Base-by-base conservation (phyloP, 2,113 vertebrate genomes). In the Pseudopipra pipra region DNA sequence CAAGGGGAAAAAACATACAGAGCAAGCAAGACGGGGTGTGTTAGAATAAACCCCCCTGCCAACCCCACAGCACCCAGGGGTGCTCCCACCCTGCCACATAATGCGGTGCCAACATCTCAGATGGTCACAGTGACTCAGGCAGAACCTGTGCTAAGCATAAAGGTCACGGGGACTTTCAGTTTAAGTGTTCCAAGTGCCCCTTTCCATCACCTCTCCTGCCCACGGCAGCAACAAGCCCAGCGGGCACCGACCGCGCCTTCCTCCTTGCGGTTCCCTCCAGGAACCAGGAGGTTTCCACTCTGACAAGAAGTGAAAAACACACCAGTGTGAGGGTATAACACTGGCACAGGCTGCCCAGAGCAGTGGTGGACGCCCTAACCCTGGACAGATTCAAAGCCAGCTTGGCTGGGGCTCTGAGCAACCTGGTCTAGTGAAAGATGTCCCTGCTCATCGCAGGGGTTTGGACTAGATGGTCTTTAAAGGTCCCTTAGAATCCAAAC, bases 181-280 rank as follows among this genome's bases (percentile, higher is more conserved):
- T 81, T 15, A 21, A 68, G 61, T 75, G 65, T 78, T 76, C 77
- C 77, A 78, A 56, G 56, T 2, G 30, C 46, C 49, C 47, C 62
- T 87, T 75, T 84, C 83, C 76, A 90, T 33, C 76, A 31, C 23
- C 65, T 35, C 49, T 43, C 9, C 59, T 74, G 86, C 80, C 59
- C 21, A 27, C 0, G 1, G 51, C 7, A 9, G 59, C 0, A 1
- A 87, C 4, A 8, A 61, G 87, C 66, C 15, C 13, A 5, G 72
- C 1, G 0, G 33, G 44, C 31, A 41, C 51, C 8, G 1, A 35
- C 27, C 2, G 1, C 2, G 0, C 18, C n/a, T 74, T 72, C 71
- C 70, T 35, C 9, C 2, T 4, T 16, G 39, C 6, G 0, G 52
- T 9, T 1, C 11, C 63, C 54, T 22, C 14, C 39, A 41, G 39